Evolutionary conservation across 2,113 vertebrate species (phyloP), one percentile per base, ranked within the genome.

Genomic region (Calyptomena viridis): DNA sequence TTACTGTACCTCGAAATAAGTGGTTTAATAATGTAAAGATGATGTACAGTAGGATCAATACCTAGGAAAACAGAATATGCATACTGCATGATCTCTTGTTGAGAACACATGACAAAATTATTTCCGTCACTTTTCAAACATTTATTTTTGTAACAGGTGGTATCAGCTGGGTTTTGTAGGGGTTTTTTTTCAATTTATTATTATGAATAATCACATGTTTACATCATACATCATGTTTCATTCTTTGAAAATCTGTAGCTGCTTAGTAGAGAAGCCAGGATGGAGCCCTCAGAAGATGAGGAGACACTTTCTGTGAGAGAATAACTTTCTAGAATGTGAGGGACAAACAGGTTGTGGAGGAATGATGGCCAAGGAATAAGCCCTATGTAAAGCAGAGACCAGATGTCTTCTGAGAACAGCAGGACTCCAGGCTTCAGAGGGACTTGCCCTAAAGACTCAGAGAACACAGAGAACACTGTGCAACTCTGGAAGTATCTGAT

Each of bases 11-110:
- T 15, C 5, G 22, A 81, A 49, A 20, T 44, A 71, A 17, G 31
- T 71, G 42, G 31, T 91, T 5, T 75, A 23, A 9, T 27, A 76
- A 12, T 37, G 30, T 47, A 59, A 74, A 93, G 39, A 27, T 69
- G 17, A 63, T 40, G 18, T 76, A 24, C 25, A 67, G 5, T 19
- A 11, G 22, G 56, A 59, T 85, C 39, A 82, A 18, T 47, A 47
- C 10, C 14, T 62, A 35, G 39, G 23, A 78, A 71, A 66, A 22
- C 1, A 50, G 21, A 81, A 28, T 37, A 66, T 23, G 5, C 4
- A 1, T 47, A 22, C 11, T 60, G 5, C 0, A 0, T 46, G 33
- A 55, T 59, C 7, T 85, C 12, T 39, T 72, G 5, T 46, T 59
- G 31, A 75, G 15, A 74, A 28, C 5, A 8, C 14, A 5, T 19